These are phyloP conservation scores for Phaetusa simplex DNA, from an alignment of 2,113 vertebrate species.

Conservation along the genomic window DNA sequence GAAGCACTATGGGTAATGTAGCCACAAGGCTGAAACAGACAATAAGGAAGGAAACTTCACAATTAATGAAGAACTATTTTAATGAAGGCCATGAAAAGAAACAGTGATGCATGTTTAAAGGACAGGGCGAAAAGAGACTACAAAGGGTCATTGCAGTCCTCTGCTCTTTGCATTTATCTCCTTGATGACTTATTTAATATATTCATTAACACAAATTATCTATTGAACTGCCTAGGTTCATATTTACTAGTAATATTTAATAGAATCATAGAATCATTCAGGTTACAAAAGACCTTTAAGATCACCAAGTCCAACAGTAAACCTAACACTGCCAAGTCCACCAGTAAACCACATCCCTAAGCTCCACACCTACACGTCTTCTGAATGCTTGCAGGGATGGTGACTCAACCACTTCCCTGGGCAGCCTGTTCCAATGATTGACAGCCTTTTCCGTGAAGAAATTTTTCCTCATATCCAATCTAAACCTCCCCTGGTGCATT, in stretches of 20 bases:
- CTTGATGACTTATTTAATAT: constrained; percentile 20
- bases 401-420: not conserved
- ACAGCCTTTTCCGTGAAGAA: not conserved
- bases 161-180: constrained; percentile 38
- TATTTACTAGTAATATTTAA: constrained; percentile 4
- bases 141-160: not conserved
- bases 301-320: not conserved
- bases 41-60: not conserved
- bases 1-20: not conserved
- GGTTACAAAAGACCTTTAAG: not conserved
- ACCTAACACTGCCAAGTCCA: not conserved
- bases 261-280: not conserved
- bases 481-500: not conserved
- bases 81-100: constrained; percentile 15
- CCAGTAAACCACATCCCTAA: not conserved
- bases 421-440: not conserved
- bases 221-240: not conserved
- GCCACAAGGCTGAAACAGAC: not conserved
- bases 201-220: constrained; percentile 34
- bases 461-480: not conserved
- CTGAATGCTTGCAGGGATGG: not conserved
- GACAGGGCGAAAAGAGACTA: not conserved
- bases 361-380: not conserved
- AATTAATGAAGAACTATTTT: constrained; percentile 29
- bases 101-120: not conserved